These are phyloP conservation scores for Catostomus latipinnis DNA, from an alignment of 2,797 vertebrate genomes.

Conservation along the genomic window DNA sequence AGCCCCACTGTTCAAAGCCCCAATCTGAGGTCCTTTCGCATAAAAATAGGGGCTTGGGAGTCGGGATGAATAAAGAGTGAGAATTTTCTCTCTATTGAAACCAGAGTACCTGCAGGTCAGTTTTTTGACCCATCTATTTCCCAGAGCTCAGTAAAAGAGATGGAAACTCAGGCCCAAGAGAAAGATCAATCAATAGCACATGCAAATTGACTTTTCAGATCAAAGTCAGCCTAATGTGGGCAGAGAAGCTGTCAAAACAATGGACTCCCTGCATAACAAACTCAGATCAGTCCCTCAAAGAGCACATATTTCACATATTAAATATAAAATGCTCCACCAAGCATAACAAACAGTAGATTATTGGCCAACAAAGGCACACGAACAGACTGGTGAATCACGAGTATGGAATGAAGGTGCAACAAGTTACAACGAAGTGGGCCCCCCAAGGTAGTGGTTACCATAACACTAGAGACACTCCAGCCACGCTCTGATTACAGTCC, in stretches of 20 bases:
- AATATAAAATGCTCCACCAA: slow-evolving; percentile 45
- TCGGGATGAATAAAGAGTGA: slow-evolving; percentile 21
- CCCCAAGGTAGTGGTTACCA: slow-evolving; percentile 16
- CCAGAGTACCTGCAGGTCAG: slow-evolving; percentile 23
- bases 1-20: slow-evolving; percentile 23
- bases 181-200: slow-evolving; percentile 55
- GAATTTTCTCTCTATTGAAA: slow-evolving; percentile 19
- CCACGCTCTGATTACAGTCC: slow-evolving; percentile 46
- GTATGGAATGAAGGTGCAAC: slow-evolving; percentile 50
- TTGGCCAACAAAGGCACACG: not conserved
- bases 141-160: slow-evolving; percentile 23
- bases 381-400: slow-evolving; percentile 22
- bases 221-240: slow-evolving; percentile 50
- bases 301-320: slow-evolving; percentile 48
- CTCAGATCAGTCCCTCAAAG: slow-evolving; percentile 36
- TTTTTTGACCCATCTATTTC: slow-evolving; percentile 22
- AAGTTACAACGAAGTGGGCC: slow-evolving; percentile 13
- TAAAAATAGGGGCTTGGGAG: slow-evolving; percentile 17
- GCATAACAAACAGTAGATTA: slow-evolving; percentile 50
- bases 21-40: slow-evolving; percentile 16
- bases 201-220: slow-evolving; percentile 54
- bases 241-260: slow-evolving; percentile 57
- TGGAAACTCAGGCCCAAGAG: slow-evolving; percentile 31
- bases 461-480: slow-evolving; percentile 3
- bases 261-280: slow-evolving; percentile 35